A percentile compares a stretch with the other conserved stretches of the same genome.
Conservation (phyloP, 2,888 invertebrate species). For the Napeogenes inachia region DNA sequence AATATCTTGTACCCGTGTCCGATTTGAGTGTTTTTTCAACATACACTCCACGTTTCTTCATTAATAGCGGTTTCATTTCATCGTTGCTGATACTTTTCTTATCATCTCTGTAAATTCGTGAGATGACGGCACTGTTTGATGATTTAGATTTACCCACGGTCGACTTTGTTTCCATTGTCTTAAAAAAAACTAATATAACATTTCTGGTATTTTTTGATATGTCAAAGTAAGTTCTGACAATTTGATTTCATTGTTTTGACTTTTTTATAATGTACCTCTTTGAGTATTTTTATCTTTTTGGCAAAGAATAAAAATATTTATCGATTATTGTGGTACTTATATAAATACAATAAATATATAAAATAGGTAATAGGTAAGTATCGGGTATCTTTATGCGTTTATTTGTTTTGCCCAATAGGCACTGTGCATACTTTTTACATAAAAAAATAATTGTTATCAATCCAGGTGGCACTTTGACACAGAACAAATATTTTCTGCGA, state of each 20-base stretch:
- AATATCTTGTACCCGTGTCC: background rate
- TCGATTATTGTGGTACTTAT: too few relatives aligned
- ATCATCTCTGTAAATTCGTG: slow-evolving; percentile 30
- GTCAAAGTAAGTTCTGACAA: too few relatives aligned
- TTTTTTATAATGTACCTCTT: too few relatives aligned
- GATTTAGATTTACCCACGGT: slow-evolving; percentile 48
- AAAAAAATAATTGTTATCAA: background rate
- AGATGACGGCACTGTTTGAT: slow-evolving; percentile 40
- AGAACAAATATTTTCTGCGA: background rate
- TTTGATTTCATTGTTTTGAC: too few relatives aligned
- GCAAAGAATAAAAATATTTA: too few relatives aligned
- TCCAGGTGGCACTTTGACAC: slow-evolving; percentile 16
- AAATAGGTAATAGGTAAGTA: too few relatives aligned
- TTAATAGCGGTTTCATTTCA: slow-evolving; percentile 35
- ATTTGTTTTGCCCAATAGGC: too few relatives aligned
- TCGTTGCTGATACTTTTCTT: slow-evolving; percentile 45
- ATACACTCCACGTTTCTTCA: slow-evolving; percentile 55
- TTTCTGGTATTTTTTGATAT: too few relatives aligned
- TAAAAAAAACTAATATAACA: slow-evolving; percentile 12
- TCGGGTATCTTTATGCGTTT: too few relatives aligned
- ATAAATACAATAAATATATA: too few relatives aligned
- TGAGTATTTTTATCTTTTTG: too few relatives aligned
- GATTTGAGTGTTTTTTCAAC: slow-evolving; percentile 47
- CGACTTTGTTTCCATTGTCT: slow-evolving; percentile 38
- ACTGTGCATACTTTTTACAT: too few relatives aligned